phyloP scores from a whole-genome alignment of 2,888 invertebrate genomes.

The Phymatocera aterrima region DNA sequence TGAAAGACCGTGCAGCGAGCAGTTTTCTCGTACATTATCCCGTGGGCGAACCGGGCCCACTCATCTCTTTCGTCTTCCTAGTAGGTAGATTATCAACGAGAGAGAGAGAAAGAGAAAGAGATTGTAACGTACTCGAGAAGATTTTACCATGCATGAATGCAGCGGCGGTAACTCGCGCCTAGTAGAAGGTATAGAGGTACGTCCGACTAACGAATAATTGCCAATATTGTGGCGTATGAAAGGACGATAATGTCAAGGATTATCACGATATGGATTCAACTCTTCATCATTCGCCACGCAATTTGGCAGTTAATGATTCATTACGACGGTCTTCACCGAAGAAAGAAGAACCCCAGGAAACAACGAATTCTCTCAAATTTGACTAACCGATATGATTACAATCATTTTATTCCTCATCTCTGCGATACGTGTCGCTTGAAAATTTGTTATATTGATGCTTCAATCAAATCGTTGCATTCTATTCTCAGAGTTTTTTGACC shows the following conservation, averaged over 20 bases:
- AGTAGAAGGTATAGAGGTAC: neutral
- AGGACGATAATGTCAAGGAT: constrained; percentile 22
- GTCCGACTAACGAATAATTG: constrained; percentile 5
- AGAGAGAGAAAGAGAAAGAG: too few species aligned
- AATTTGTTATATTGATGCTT: neutral
- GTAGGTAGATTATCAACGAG: neutral
- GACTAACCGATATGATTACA: too few species aligned
- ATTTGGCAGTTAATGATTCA: neutral
- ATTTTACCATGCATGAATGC: neutral
- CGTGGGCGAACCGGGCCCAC: constrained; percentile 40
- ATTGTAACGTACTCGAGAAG: too few species aligned
- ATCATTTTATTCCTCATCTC: too few species aligned
- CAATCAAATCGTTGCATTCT: neutral
- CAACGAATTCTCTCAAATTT: too few species aligned
- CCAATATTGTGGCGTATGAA: constrained; percentile 24
- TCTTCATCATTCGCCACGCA: constrained; percentile 19
- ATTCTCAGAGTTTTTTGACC: too few species aligned
- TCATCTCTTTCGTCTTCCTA: neutral
- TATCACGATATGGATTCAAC: neutral
- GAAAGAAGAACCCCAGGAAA: too few species aligned
- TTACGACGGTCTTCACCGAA: too few species aligned
- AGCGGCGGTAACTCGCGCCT: neutral
- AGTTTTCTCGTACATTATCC: constrained; percentile 15
- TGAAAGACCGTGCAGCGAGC: neutral
- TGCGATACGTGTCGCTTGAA: too few species aligned